Percentiles rank a stretch among this genome's conserved stretches.
Evolutionary conservation across 2,113 vertebrate species (phyloP).

Genomic region (Rhea americana): DNA sequence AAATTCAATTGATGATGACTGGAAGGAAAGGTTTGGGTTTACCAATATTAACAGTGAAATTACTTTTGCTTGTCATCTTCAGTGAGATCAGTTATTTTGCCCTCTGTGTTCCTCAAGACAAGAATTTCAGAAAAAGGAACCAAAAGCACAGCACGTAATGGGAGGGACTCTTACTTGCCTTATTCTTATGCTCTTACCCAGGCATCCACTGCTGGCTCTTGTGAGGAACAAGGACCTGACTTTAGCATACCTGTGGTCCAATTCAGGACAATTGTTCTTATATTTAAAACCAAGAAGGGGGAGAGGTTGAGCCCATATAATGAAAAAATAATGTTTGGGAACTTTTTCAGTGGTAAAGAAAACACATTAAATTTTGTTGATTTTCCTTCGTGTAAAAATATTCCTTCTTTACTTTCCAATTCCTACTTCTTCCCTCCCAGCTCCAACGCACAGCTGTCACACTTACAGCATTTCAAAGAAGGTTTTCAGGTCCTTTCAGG

Average conservation of each 20-base stretch:
- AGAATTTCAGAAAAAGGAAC: background rate
- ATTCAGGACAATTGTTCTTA: too few relatives aligned
- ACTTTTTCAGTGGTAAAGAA: background rate
- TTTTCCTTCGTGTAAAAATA: background rate
- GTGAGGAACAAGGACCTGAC: background rate
- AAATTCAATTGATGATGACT: background rate
- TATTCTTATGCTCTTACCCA: background rate
- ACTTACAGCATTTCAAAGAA: background rate
- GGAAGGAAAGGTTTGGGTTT: background rate
- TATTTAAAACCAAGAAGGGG: background rate
- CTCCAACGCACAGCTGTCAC: background rate
- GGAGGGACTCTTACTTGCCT: fast-evolving
- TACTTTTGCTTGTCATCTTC: background rate
- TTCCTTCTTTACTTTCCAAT: background rate
- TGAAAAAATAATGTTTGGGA: background rate
- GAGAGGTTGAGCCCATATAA: background rate
- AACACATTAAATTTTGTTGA: background rate
- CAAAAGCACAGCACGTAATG: background rate
- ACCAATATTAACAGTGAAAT: background rate
- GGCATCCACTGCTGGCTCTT: fast-evolving
- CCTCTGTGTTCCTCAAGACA: background rate
- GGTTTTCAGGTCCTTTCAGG: background rate
- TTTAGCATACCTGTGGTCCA: background rate
- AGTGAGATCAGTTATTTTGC: background rate
- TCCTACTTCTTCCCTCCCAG: background rate